phyloP scores from a whole-genome alignment of 2,113 vertebrate genomes.

The Danionella cerebrum region DNA sequence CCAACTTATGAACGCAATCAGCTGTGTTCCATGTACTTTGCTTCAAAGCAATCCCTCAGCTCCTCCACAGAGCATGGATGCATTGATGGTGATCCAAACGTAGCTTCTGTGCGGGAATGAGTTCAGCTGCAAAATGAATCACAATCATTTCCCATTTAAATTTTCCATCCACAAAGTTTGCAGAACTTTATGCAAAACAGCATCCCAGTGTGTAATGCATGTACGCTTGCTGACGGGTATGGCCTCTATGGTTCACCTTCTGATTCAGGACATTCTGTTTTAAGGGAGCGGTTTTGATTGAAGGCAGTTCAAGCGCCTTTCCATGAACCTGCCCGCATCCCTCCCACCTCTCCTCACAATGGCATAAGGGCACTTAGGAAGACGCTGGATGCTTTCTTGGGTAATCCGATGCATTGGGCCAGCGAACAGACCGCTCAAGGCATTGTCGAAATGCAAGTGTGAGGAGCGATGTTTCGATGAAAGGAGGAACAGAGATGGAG shows the following conservation, averaged over 20 bases:
- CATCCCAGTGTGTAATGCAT: not conserved
- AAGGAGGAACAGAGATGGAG: not conserved
- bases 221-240: not conserved
- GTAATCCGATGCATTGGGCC: conserved; percentile 43
- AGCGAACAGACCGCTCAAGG: conserved; percentile 18
- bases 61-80: too few species aligned
- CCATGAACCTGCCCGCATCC: conserved; percentile 43
- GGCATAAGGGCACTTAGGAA: conserved; percentile 41
- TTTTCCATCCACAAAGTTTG: too few species aligned
- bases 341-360: conserved; percentile 30
- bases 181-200: not conserved
- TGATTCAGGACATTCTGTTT: conserved; percentile 39
- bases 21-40: too few species aligned
- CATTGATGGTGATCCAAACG: too few species aligned
- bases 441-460: conserved; percentile 42
- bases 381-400: conserved; percentile 44
- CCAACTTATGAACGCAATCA: too few species aligned
- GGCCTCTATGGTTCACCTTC: too few species aligned
- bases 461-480: conserved; percentile 22
- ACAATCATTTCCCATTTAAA: too few species aligned
- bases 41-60: not conserved
- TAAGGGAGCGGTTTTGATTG: conserved; percentile 27
- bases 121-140: too few species aligned
- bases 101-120: too few species aligned
- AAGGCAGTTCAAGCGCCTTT: conserved; percentile 45